Conservation (phyloP, 2,888 invertebrate species). For the Atrina japonica region DNA sequence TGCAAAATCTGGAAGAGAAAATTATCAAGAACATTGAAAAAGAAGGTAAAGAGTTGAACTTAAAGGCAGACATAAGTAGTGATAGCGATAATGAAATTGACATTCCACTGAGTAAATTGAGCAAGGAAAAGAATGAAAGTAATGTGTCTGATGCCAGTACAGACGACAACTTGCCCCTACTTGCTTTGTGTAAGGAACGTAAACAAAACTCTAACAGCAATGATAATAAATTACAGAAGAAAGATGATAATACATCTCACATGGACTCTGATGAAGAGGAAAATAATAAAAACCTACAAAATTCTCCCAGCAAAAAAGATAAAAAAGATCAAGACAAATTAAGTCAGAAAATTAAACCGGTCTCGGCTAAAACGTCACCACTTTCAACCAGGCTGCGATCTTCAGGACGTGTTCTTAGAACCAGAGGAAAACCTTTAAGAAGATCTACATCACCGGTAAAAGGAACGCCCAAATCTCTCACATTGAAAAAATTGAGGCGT, state of each 20-base stretch:
- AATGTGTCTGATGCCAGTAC: constrained; percentile 4
- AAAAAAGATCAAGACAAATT: background rate
- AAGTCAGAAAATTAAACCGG: background rate
- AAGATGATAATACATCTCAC: background rate
- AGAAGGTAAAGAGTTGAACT: background rate
- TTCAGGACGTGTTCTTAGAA: constrained; percentile 28
- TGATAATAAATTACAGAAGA: background rate
- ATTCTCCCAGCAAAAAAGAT: background rate
- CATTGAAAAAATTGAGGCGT: constrained; percentile 10
- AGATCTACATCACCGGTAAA: constrained; percentile 16
- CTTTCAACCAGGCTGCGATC: constrained; percentile 35
- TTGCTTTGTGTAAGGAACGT: background rate
- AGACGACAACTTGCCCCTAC: constrained; percentile 39
- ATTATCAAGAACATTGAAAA: background rate
- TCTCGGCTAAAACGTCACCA: constrained; percentile 36
- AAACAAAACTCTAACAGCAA: background rate
- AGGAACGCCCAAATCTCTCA: constrained; percentile 14
- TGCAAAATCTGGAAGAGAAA: constrained; percentile 5
- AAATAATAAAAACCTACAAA: background rate
- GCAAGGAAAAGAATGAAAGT: constrained; percentile 2
- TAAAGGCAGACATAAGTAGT: background rate
- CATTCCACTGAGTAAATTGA: constrained; percentile 20
- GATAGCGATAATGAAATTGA: constrained; percentile 33
- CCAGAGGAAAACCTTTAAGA: constrained; percentile 12
- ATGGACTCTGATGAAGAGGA: constrained; percentile 3